These are phyloP conservation scores for Sorex maritimensis DNA, from an alignment of 2,797 vertebrate species.

Conservation along the genomic window DNA sequence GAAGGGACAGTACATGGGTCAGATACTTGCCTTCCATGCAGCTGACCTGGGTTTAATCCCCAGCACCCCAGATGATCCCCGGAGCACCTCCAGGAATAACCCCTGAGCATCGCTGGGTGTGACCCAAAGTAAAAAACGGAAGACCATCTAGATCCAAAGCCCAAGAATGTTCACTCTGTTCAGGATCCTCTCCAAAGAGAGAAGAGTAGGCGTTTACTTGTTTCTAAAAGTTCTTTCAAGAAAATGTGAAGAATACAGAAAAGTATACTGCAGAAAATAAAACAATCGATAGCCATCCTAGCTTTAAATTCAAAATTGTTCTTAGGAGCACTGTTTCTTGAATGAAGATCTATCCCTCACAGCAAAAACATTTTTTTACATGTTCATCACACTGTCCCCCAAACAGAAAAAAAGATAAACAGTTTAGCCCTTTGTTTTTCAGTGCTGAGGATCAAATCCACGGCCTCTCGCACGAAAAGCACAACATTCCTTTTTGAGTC, in stretches of 20 bases:
- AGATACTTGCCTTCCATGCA: too few species aligned
- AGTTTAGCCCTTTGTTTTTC: constrained; percentile 25
- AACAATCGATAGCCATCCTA: constrained; percentile 10
- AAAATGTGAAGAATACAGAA: constrained; percentile 45
- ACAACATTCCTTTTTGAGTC: background rate
- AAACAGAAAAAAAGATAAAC: constrained; percentile 35
- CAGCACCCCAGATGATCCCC: too few species aligned
- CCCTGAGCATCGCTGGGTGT: too few species aligned
- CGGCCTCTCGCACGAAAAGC: too few species aligned
- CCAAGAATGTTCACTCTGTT: too few species aligned
- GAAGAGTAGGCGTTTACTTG: background rate
- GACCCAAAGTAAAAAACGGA: too few species aligned
- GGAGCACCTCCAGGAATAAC: too few species aligned
- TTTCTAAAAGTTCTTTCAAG: constrained; percentile 45
- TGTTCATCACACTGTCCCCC: background rate
- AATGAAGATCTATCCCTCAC: background rate
- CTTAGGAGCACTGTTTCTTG: background rate
- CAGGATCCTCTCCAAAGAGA: background rate
- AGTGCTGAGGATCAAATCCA: too few species aligned
- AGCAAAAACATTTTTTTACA: background rate
- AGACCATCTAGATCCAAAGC: too few species aligned
- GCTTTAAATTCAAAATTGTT: constrained; percentile 25
- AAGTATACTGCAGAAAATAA: constrained; percentile 34
- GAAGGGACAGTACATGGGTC: too few species aligned
- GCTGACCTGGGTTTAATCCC: too few species aligned